Percentiles rank a stretch among this genome's conserved stretches.
Conservation (phyloP, 1,140 invertebrate species). For the Orius insidiosus region DNA sequence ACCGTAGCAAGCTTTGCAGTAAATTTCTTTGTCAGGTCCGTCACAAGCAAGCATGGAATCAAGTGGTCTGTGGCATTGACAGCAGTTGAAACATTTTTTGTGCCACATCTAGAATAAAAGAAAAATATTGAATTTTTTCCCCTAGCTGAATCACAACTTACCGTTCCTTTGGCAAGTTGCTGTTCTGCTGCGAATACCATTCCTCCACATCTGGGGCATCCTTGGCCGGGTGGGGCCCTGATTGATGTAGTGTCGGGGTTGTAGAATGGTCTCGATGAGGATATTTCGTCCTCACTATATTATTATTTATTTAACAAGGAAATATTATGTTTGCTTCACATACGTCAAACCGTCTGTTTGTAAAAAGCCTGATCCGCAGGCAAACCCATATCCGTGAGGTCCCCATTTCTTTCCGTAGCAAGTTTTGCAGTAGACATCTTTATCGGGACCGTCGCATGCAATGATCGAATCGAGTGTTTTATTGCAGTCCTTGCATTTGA, state of each 20-base stretch:
- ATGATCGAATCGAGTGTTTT: slow-evolving; percentile 85
- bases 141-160: no score
- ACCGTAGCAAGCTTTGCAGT: slow-evolving; percentile 73
- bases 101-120: slow-evolving; percentile 97
- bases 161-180: slow-evolving; percentile 77
- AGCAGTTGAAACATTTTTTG: slow-evolving; percentile 84
- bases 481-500: slow-evolving; percentile 87
- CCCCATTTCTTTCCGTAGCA: slow-evolving; percentile 88
- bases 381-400: slow-evolving; percentile 87
- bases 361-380: slow-evolving; percentile 83
- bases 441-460: slow-evolving; percentile 77
- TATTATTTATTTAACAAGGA: not conserved
- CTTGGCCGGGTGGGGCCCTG: slow-evolving; percentile 69
- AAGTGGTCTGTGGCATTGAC: slow-evolving; percentile 79
- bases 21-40: slow-evolving; percentile 73
- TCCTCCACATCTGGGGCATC: slow-evolving; percentile 79
- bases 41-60: slow-evolving; percentile 84
- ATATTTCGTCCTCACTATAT: slow-evolving; percentile 65
- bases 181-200: slow-evolving; percentile 89
- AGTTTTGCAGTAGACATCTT: slow-evolving; percentile 83
- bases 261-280: slow-evolving; percentile 51
- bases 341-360: slow-evolving; percentile 73
- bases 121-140: no score
- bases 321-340: slow-evolving; percentile 26
- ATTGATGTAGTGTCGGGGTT: slow-evolving; percentile 75